Conservation (phyloP, 2,113 vertebrate genomes). For the Pelecanus crispus region DNA sequence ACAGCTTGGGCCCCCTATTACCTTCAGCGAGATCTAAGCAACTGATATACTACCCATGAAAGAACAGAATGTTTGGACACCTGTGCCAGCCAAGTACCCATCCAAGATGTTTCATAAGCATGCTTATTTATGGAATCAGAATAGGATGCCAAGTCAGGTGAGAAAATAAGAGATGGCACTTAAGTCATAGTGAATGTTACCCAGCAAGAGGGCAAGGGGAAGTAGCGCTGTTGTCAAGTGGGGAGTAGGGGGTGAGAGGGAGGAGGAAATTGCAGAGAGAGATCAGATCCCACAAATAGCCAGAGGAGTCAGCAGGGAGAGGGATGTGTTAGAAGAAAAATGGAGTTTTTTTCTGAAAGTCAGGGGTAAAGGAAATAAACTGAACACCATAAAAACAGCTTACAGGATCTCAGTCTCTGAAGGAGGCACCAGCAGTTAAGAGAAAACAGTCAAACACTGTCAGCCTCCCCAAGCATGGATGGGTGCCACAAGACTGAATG, state of each 20-base stretch:
- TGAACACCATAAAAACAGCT: conserved; percentile 14
- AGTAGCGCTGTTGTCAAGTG: not conserved
- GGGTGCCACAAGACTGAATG: conserved; percentile 1
- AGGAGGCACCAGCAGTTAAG: not conserved
- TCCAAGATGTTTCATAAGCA: conserved; percentile 3
- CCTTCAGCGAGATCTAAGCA: not conserved
- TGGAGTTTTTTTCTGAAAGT: conserved; percentile 18
- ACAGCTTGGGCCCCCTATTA: not conserved
- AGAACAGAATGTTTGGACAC: conserved; percentile 51
- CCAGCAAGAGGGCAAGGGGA: not conserved
- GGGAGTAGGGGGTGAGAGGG: not conserved
- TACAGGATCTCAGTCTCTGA: not conserved
- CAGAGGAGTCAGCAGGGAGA: not conserved
- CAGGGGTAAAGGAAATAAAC: conserved; percentile 42
- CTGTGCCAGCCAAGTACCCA: not conserved
- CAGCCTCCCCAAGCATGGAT: not conserved
- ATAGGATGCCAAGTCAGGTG: conserved; percentile 47
- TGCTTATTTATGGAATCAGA: conserved; percentile 23
- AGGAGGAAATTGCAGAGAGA: conserved; percentile 42
- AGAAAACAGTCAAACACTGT: not conserved
- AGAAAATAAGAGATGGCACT: conserved; percentile 31
- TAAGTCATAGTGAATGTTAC: conserved; percentile 9
- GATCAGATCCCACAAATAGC: conserved; percentile 6
- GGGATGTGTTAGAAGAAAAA: conserved; percentile 4
- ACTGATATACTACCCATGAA: not conserved